Base-by-base conservation (phyloP, 2,797 vertebrate genomes). In the Gallinago solitaria region DNA sequence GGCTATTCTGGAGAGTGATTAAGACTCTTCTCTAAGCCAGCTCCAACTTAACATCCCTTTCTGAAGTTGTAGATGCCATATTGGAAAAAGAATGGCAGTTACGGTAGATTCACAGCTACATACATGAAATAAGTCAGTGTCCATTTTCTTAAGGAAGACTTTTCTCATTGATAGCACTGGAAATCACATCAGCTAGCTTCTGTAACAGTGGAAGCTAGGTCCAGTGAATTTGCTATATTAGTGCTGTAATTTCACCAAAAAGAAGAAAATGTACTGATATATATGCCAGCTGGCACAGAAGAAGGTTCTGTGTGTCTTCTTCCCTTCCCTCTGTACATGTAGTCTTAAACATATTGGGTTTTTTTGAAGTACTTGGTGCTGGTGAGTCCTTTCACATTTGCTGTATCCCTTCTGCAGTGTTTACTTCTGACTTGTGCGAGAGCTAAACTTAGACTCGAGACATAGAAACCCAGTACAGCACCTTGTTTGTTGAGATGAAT, bases 401-500 rank as follows among this genome's bases (percentile, higher is more conserved):
- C 43, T 74, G 15, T 33, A 35, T 85, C 56, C 81, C 83, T 83
- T 87, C 75, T 80, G 15, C 83, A 77, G 5, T 89, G 95, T 97
- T 95, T 94, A 92, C 83, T 90, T 93, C 83, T 93, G 45, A 51
- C 77, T 96, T 82, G 32, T 4, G 23, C 43, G 85, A 54, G 87
- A 59, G 77, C 94, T 97, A 95, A 96, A 96, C 90, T 95, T 95
- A 94, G 93, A 68, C 37, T 88, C 0, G 9, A 80, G 91, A 80
- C 88, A 91, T 32, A 60, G 93, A 94, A 95, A 84, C 91, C 85
- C 81, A 43, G 89, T 37, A 45, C 51, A 94, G 80, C 83, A 89
- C 80, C 85, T 79, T 95, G 89, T 97, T 96, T 96, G 90, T 95
- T 74, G 87, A 82, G 63, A 56, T 68, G 48, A 70, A 59, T 90